Evolutionary conservation across 2,888 invertebrate species (phyloP).

Genomic region (Dysmachus trigonus): DNA sequence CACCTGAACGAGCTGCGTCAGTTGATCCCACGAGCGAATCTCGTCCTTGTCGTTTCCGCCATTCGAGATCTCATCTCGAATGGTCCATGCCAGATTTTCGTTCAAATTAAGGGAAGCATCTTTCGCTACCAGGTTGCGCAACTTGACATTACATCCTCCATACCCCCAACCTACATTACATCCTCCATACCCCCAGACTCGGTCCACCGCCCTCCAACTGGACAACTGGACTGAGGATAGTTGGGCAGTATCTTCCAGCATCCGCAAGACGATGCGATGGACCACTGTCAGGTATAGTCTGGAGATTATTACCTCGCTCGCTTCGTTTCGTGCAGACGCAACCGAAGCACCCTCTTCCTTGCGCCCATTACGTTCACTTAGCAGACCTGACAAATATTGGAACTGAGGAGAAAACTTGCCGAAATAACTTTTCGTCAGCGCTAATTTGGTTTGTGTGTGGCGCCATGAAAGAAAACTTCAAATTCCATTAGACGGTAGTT

Average conservation of each 20-base stretch:
- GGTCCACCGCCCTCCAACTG: background rate
- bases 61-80: background rate
- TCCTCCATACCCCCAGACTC: background rate
- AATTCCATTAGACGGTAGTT: background rate
- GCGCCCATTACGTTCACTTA: background rate
- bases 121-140: background rate
- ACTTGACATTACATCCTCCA: background rate
- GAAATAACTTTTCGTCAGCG: slow-evolving; percentile 3
- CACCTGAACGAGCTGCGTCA: background rate
- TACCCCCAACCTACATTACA: background rate
- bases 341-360: background rate
- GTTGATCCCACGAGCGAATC: background rate
- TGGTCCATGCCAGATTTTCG: background rate
- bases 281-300: background rate
- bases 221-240: background rate
- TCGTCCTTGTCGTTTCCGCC: background rate
- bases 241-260: background rate
- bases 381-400: background rate
- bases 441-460: background rate
- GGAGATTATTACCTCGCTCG: background rate
- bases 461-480: background rate
- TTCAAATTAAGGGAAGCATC: background rate
- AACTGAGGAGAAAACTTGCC: slow-evolving; percentile 6
- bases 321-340: no score
- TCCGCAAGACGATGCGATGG: background rate